These are phyloP conservation scores for Gobiocypris rarus DNA, from an alignment of 2,113 vertebrate species.

Conservation along the genomic window DNA sequence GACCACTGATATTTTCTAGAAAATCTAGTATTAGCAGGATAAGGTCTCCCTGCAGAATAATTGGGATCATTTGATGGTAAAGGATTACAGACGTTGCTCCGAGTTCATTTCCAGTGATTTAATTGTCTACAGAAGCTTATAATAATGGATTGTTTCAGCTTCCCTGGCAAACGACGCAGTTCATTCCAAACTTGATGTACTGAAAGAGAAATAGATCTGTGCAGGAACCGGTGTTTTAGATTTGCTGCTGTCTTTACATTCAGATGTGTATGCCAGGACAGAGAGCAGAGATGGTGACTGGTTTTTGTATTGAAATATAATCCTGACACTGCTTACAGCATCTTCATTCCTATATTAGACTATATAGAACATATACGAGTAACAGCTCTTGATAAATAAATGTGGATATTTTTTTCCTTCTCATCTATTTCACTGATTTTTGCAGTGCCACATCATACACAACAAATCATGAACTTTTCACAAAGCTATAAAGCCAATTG, in stretches of 20 bases:
- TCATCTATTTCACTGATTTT: background rate
- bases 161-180: slow-evolving; percentile 24
- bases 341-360: background rate
- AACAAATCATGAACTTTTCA: slow-evolving; percentile 8
- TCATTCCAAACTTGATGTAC: slow-evolving; percentile 61
- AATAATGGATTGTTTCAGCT: slow-evolving; percentile 49
- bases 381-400: background rate
- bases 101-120: slow-evolving; percentile 12
- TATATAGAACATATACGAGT: background rate
- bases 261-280: slow-evolving; percentile 53
- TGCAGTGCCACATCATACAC: slow-evolving; percentile 9
- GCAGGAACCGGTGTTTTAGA: slow-evolving; percentile 69
- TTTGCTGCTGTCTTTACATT: slow-evolving; percentile 69
- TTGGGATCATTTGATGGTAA: slow-evolving; percentile 13
- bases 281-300: slow-evolving; percentile 27
- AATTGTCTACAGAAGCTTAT: slow-evolving; percentile 14
- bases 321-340: background rate
- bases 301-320: background rate
- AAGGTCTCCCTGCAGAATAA: background rate
- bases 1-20: background rate
- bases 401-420: background rate
- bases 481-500: slow-evolving; percentile 38
- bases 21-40: background rate
- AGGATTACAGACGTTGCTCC: slow-evolving; percentile 3
- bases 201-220: slow-evolving; percentile 62